Evolutionary conservation across 2,888 invertebrate genomes (phyloP).

Genomic region (Bedellia somnulentella): DNA sequence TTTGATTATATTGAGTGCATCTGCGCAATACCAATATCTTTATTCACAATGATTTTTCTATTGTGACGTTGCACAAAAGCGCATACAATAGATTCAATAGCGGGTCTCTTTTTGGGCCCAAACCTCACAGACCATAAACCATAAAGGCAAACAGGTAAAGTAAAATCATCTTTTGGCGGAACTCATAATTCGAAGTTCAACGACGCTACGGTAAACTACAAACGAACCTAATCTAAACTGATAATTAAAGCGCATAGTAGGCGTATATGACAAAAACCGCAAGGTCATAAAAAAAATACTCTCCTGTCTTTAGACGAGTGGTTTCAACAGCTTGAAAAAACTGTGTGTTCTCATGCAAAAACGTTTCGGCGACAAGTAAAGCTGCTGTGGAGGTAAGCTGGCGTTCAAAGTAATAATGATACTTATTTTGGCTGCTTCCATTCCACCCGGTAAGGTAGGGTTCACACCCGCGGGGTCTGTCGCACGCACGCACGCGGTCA

Average conservation of each 20-base stretch:
- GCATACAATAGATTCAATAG: no score
- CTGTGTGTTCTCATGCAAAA: slow-evolving; percentile 4
- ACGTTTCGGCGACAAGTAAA: slow-evolving; percentile 4
- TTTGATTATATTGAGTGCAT: no score
- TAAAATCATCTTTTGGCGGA: no score
- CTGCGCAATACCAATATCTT: no score
- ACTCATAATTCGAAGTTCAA: no score
- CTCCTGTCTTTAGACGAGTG: background rate
- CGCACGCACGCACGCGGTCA: slow-evolving; percentile 1
- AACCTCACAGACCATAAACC: background rate
- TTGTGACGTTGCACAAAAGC: slow-evolving; percentile 1
- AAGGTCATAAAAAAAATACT: background rate
- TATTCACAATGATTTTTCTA: slow-evolving; percentile 2
- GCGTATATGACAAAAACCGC: no score
- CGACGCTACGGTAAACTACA: no score
- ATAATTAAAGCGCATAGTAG: no score
- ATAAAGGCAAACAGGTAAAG: no score
- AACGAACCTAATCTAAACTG: no score
- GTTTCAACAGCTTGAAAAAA: slow-evolving; percentile 1
- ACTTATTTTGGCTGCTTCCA: slow-evolving; percentile 3
- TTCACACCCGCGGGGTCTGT: background rate
- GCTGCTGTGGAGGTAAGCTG: slow-evolving; percentile 4
- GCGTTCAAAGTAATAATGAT: slow-evolving; percentile 6
- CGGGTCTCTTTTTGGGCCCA: background rate
- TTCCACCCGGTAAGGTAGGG: slow-evolving; percentile 3